A percentile compares a stretch with the other conserved stretches of the same genome.
These are phyloP conservation scores for Acomys russatus DNA, from an alignment of 2,797 vertebrate genomes.

Conservation along the genomic window DNA sequence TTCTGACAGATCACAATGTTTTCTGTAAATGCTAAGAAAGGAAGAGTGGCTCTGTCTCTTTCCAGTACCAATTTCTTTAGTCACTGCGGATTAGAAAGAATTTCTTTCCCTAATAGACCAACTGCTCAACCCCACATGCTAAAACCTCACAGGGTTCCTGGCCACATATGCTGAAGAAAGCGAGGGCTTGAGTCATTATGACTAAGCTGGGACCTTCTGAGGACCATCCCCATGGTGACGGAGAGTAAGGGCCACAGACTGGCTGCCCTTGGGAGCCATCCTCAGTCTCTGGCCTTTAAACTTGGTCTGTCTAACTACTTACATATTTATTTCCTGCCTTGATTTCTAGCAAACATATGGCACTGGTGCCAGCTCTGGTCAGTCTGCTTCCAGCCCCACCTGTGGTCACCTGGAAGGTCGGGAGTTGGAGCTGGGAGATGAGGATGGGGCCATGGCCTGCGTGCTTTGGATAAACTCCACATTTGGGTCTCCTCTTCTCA, in stretches of 20 bases:
- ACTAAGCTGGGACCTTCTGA: background rate
- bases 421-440: too few relatives aligned
- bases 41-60: conserved; percentile 80
- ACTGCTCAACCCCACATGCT: background rate
- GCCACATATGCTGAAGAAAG: background rate
- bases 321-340: conserved; percentile 8
- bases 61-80: background rate
- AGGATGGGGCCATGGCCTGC: background rate
- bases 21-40: conserved; percentile 82
- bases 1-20: conserved; percentile 87
- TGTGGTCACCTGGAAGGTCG: background rate
- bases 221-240: fast-evolving
- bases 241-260: background rate
- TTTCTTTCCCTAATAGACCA: background rate
- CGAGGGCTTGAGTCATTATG: background rate
- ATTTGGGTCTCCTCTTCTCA: conserved; percentile 46
- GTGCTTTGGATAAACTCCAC: background rate
- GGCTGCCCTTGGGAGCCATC: background rate
- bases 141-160: background rate
- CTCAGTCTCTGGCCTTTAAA: background rate
- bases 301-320: background rate
- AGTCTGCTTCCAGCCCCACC: background rate
- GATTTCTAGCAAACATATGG: background rate
- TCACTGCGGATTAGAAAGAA: conserved; percentile 42
- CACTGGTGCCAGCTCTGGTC: background rate